Evolutionary conservation across 1,140 invertebrate genomes (phyloP).

Genomic region (Scaptomyza pallida): DNA sequence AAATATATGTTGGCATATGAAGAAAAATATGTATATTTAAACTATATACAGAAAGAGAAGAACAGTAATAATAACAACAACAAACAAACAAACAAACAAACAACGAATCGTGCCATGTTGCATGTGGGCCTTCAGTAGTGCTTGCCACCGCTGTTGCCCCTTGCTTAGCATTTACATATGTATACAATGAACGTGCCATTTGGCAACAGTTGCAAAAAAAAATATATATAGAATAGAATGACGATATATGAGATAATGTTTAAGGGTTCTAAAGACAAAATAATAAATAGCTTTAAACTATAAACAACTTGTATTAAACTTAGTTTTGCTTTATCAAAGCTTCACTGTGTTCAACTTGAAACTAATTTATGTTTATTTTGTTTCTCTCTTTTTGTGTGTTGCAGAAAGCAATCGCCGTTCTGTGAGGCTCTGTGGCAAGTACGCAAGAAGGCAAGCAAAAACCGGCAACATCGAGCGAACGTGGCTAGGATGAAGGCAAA

Average conservation of each 20-base stretch:
- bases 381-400: constrained; percentile 3
- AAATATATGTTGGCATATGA: constrained; percentile 10
- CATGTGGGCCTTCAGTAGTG: constrained; percentile 7
- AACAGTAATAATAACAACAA: constrained; percentile 6
- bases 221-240: constrained; percentile 3
- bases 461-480: constrained; percentile 15
- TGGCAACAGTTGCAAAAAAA: constrained; percentile 18
- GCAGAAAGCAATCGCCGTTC: constrained; percentile 62
- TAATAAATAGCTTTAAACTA: too few relatives aligned
- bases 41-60: constrained; percentile 53
- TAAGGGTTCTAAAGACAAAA: too few relatives aligned
- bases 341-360: not conserved
- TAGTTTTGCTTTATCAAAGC: not conserved
- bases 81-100: constrained; percentile 25
- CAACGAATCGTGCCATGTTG: constrained; percentile 31
- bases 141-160: not conserved
- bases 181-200: constrained; percentile 53
- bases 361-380: not conserved
- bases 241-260: too few relatives aligned
- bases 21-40: constrained; percentile 49
- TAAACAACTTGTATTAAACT: not conserved
- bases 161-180: not conserved
- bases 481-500: constrained; percentile 77
- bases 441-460: not conserved
- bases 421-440: constrained; percentile 7